These are phyloP conservation scores for Pygocentrus nattereri DNA, from an alignment of 2,797 vertebrate species.

Conservation along the genomic window DNA sequence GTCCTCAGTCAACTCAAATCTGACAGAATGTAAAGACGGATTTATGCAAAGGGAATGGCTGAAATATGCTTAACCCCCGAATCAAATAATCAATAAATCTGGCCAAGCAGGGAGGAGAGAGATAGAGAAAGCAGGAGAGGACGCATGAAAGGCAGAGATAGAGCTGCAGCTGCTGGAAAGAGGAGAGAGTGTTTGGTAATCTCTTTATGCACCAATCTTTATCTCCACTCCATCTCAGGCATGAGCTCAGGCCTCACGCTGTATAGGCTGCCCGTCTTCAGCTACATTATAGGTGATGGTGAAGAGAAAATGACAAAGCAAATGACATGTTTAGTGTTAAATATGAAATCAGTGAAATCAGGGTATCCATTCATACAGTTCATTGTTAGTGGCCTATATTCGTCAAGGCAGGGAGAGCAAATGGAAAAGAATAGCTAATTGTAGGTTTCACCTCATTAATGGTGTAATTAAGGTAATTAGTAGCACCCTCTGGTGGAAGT, in stretches of 20 bases:
- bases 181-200: background rate
- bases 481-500: constrained; percentile 56
- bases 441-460: constrained; percentile 31
- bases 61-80: constrained; percentile 28
- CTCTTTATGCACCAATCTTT: background rate
- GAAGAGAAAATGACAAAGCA: background rate
- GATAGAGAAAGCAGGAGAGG: constrained; percentile 16
- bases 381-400: background rate
- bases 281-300: background rate
- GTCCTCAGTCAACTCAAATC: background rate
- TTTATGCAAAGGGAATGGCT: constrained; percentile 30
- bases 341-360: background rate
- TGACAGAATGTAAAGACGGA: background rate
- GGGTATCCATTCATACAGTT: background rate
- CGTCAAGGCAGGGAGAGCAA: background rate
- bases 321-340: too few species aligned
- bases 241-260: background rate
- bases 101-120: background rate
- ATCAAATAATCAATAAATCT: constrained; percentile 49
- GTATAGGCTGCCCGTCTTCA: background rate
- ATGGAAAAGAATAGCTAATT: background rate
- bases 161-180: constrained; percentile 11
- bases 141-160: background rate
- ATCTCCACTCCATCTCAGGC: background rate
- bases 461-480: constrained; percentile 52